Conservation (phyloP, 2,113 vertebrate genomes). For the Centrocercus urophasianus region DNA sequence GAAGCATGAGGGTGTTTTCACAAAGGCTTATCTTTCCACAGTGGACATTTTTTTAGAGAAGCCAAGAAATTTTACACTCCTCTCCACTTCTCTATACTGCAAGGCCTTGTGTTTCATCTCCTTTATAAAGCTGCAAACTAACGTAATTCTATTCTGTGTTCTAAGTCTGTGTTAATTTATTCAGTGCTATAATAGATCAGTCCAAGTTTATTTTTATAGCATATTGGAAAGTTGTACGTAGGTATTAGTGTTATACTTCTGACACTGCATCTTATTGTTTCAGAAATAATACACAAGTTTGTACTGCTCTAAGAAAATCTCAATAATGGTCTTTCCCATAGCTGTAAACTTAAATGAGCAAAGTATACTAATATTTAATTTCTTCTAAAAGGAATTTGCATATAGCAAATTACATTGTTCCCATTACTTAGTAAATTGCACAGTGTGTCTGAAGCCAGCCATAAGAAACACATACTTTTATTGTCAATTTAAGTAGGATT, state of each 20-base stretch:
- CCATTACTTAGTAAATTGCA: slow-evolving; percentile 45
- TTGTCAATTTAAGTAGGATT: slow-evolving; percentile 52
- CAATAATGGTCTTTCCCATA: not conserved
- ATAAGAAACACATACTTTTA: slow-evolving; percentile 33
- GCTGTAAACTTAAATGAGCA: slow-evolving; percentile 22
- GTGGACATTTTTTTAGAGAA: not conserved
- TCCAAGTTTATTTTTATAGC: slow-evolving; percentile 3
- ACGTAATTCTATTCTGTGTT: not conserved
- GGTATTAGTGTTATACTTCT: not conserved
- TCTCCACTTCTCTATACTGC: not conserved
- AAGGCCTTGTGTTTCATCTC: not conserved
- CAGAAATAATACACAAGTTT: not conserved
- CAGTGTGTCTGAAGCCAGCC: slow-evolving; percentile 10
- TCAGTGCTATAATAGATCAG: not conserved
- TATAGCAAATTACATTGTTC: slow-evolving; percentile 3
- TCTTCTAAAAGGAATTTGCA: slow-evolving; percentile 4
- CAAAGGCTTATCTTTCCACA: not conserved
- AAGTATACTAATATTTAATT: slow-evolving; percentile 40
- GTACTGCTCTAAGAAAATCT: not conserved
- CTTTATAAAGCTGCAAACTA: not conserved
- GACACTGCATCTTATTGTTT: not conserved
- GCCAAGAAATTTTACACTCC: not conserved
- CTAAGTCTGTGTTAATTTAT: not conserved
- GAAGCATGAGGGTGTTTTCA: not conserved
- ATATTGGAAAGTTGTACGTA: not conserved